phyloP scores from a whole-genome alignment of 2,113 vertebrate genomes.

The Alosa alosa region DNA sequence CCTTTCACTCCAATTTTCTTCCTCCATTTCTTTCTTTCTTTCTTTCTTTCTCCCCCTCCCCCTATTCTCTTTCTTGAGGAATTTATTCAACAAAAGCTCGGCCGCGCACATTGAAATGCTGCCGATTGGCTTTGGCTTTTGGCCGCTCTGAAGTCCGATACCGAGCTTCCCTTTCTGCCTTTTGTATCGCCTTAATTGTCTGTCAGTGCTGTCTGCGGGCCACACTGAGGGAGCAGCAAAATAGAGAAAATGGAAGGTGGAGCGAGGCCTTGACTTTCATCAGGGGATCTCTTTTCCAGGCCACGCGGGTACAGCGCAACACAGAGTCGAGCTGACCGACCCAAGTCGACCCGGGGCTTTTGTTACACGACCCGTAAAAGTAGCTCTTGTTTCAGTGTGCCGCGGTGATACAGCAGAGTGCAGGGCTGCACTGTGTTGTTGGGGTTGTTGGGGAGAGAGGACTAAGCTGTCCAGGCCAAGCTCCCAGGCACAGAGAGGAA shows the following conservation, averaged over 20 bases:
- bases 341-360: conserved; percentile 67
- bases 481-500: conserved; percentile 75
- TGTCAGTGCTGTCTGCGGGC: conserved; percentile 80
- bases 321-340: conserved; percentile 48
- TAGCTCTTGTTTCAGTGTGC: conserved; percentile 76
- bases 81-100: neutral
- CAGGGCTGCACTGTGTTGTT: conserved; percentile 60
- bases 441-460: conserved; percentile 43
- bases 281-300: conserved; percentile 80
- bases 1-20: neutral
- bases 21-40: neutral
- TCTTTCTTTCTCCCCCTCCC: neutral
- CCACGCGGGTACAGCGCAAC: conserved; percentile 29
- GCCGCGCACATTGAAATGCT: conserved; percentile 64
- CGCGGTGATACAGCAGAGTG: neutral
- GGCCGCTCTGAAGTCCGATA: conserved; percentile 69
- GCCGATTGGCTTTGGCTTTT: conserved; percentile 48
- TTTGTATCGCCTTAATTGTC: conserved; percentile 84
- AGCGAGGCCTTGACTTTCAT: conserved; percentile 79
- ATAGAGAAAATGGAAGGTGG: conserved; percentile 83
- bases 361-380: conserved; percentile 76
- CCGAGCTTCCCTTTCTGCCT: conserved; percentile 71
- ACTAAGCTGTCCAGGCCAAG: conserved; percentile 77
- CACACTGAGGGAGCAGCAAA: conserved; percentile 69
- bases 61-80: neutral